Evolutionary conservation across 2,113 vertebrate species (phyloP), one percentile per base, ranked within the genome.

Genomic region (Sarotherodon lohbergeri): DNA sequence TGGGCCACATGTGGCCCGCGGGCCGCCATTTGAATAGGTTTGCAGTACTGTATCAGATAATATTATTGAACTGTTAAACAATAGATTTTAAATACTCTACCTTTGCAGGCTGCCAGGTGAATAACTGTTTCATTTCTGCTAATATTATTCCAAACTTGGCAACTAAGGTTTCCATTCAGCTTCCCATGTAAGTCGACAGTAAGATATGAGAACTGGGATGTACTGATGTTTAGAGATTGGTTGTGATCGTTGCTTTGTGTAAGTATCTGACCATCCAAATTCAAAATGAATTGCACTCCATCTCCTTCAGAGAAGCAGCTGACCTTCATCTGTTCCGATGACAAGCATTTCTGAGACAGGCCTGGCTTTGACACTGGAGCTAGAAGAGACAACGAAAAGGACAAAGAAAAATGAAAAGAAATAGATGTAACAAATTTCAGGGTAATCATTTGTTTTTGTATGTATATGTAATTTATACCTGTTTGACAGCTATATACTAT

Each of bases 261-360:
- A 39, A 86, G 41, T 68, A 34, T 29, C 5, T 32, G 13, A 56
- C 10, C 16, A 2, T 84, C 61, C 80, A 93, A 56, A 34, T 1
- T 86, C 63, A 89, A 48, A 48, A 6, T 63, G 6, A 92, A 81
- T 36, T 68, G 19, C 7, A 81, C 52, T n/a, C 2, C 52, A 2
- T 91, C 92, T 54, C 46, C 88, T 5, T 85, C 19, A 46, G 59
- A 73, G 34, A 85, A 90, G 36, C 92, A 93, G 27, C 48, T 85
- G 76, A 92, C 12, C 32, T 10, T 50, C 12, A 57, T 87, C 9
- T 82, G 34, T 57, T 86, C 85, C 73, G 66, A 7, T 41, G 94
- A 88, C 50, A 85, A 43, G 91, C 94, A 93, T 19, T n/a, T 36
- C 36, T 92, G 90, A 52, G 79, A 92, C 11, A 93, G 73, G 2